Evolutionary conservation across 2,888 invertebrate genomes (phyloP).

Genomic region (Augiades crinisus): DNA sequence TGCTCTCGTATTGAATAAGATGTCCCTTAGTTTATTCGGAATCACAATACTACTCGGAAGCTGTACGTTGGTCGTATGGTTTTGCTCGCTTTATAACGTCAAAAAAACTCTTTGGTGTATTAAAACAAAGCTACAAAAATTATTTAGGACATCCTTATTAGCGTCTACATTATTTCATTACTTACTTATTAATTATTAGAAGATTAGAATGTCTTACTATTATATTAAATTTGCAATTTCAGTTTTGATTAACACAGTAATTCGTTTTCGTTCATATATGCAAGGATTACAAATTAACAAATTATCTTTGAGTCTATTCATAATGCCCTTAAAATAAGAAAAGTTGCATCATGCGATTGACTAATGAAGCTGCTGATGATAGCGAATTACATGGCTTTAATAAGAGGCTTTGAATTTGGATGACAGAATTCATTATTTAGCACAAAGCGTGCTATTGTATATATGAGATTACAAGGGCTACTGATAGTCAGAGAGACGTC

Average conservation of each 20-base stretch:
- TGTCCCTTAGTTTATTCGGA: slow-evolving; percentile 42
- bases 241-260: background rate
- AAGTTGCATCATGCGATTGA: slow-evolving; percentile 17
- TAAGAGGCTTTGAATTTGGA: slow-evolving; percentile 41
- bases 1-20: slow-evolving; percentile 62
- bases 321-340: slow-evolving; percentile 1
- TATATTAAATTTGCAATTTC: background rate
- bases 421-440: slow-evolving; percentile 48
- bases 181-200: too few relatives aligned
- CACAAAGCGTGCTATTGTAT: slow-evolving; percentile 49
- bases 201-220: too few relatives aligned
- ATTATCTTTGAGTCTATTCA: slow-evolving; percentile 7
- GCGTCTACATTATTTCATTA: too few relatives aligned
- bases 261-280: too few relatives aligned
- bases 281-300: slow-evolving; percentile 11
- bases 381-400: slow-evolving; percentile 38
- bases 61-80: background rate
- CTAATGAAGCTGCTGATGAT: slow-evolving; percentile 29
- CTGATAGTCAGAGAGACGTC: slow-evolving; percentile 39
- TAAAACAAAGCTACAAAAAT: too few relatives aligned
- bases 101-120: too few relatives aligned
- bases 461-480: slow-evolving; percentile 39
- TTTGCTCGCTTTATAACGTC: background rate
- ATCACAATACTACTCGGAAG: background rate
- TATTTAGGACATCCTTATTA: too few relatives aligned